These are phyloP conservation scores for Trisateles emortualis DNA, from an alignment of 2,888 invertebrate species.

Conservation along the genomic window DNA sequence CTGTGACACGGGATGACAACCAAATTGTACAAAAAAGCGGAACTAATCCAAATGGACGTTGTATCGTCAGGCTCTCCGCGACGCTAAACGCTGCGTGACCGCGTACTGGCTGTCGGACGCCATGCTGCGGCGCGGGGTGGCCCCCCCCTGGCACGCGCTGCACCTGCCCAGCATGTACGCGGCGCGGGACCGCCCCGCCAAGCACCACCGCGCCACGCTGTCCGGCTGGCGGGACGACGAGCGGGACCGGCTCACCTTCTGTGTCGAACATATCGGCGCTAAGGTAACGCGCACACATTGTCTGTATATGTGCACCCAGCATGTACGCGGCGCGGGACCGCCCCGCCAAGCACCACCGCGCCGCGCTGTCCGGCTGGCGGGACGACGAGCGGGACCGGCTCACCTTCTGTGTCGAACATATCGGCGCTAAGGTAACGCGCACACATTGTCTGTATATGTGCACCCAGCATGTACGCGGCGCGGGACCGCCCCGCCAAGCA, in stretches of 20 bases:
- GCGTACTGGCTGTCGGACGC: constrained; percentile 98
- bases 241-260: constrained; percentile 92
- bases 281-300: constrained; percentile 80
- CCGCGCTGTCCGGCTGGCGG: constrained; percentile 95
- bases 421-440: constrained; percentile 92
- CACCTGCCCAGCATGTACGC: constrained; percentile 94
- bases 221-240: constrained; percentile 97
- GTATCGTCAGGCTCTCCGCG: constrained; percentile 85
- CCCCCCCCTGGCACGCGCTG: constrained; percentile 97
- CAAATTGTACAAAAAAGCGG: too few relatives aligned
- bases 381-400: constrained; percentile 94
- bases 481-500: constrained; percentile 91
- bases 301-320: background rate
- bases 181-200: constrained; percentile 90
- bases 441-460: background rate
- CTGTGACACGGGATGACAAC: too few relatives aligned
- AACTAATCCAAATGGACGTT: too few relatives aligned
- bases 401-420: constrained; percentile 93
- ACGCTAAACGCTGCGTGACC: constrained; percentile 91
- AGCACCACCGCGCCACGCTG: constrained; percentile 92
- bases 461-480: constrained; percentile 67
- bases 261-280: constrained; percentile 95
- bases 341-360: constrained; percentile 92
- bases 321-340: constrained; percentile 87
- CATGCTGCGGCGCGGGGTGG: constrained; percentile 93